Conservation (phyloP, 2,888 invertebrate species). For the Eristalis tenax region DNA sequence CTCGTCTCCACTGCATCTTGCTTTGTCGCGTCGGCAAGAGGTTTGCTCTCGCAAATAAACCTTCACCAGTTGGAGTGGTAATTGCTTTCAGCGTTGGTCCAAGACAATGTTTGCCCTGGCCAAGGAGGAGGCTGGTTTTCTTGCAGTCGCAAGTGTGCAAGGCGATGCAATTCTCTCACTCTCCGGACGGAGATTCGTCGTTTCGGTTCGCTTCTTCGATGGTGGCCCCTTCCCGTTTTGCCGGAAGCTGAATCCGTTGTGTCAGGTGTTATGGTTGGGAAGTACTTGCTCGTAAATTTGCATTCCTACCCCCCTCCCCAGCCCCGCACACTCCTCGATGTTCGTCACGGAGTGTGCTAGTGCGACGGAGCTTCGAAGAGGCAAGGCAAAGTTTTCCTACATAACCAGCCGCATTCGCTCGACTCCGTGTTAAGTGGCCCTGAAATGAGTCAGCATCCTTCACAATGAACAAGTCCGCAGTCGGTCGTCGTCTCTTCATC, state of each 20-base stretch:
- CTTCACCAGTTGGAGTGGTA: constrained; percentile 43
- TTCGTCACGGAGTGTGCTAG: background rate
- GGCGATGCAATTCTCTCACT: background rate
- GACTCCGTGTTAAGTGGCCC: constrained; percentile 64
- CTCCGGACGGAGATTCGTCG: constrained; percentile 8
- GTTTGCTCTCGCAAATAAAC: constrained; percentile 59
- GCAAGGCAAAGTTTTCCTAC: constrained; percentile 44
- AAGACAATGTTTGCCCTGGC: background rate
- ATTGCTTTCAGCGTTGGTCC: constrained; percentile 59
- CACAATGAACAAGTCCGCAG: background rate
- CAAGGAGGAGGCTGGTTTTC: background rate
- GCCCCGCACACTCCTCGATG: background rate
- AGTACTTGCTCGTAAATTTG: constrained; percentile 63
- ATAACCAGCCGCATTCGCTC: constrained; percentile 50
- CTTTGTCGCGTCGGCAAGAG: constrained; percentile 49
- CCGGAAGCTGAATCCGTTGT: constrained; percentile 53
- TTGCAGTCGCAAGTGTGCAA: background rate
- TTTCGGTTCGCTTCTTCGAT: constrained; percentile 22
- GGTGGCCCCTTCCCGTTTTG: constrained; percentile 33
- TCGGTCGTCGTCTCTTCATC: background rate
- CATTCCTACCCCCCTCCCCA: background rate
- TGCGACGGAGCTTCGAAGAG: background rate
- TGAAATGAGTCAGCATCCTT: constrained; percentile 68
- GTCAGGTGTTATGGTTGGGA: constrained; percentile 66
- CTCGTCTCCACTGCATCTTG: background rate